Evolutionary conservation across 2,888 invertebrate genomes (phyloP).

Genomic region (Apodemia hepburni): DNA sequence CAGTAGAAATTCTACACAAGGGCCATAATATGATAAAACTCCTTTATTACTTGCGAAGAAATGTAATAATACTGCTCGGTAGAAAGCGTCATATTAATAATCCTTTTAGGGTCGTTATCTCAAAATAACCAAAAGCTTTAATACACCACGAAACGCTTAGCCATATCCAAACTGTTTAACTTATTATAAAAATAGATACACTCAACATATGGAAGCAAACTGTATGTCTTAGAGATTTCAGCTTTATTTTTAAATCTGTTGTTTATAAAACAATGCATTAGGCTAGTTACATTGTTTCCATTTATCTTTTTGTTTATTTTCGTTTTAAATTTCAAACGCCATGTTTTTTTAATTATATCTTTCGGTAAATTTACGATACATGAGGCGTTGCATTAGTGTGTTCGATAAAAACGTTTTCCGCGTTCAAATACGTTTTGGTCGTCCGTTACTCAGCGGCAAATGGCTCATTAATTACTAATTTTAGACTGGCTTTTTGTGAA

Average conservation of each 20-base stretch:
- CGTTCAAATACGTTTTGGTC: conserved; percentile 26
- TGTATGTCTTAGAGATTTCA: conserved; percentile 30
- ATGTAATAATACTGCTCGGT: background rate
- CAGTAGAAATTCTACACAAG: background rate
- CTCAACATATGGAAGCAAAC: conserved; percentile 43
- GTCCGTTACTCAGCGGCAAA: conserved; percentile 26
- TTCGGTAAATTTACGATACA: conserved; percentile 28
- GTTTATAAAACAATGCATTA: conserved; percentile 72
- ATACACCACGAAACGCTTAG: conserved; percentile 59
- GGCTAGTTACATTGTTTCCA: conserved; percentile 38
- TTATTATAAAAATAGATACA: conserved; percentile 64
- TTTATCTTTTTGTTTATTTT: conserved; percentile 40
- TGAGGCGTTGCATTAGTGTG: conserved; percentile 24
- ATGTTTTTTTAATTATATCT: conserved; percentile 30
- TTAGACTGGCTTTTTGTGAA: conserved; percentile 24
- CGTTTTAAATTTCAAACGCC: conserved; percentile 28
- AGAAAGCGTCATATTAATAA: conserved; percentile 26
- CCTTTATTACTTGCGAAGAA: background rate
- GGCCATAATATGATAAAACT: too few relatives aligned
- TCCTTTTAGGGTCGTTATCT: conserved; percentile 41
- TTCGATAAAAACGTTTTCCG: conserved; percentile 21
- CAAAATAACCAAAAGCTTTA: conserved; percentile 60
- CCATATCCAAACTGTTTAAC: conserved; percentile 56
- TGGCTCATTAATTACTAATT: conserved; percentile 35
- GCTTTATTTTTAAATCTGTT: conserved; percentile 43